Conservation (phyloP, 2,797 vertebrate genomes). For the Oceanodroma leucorhoa region DNA sequence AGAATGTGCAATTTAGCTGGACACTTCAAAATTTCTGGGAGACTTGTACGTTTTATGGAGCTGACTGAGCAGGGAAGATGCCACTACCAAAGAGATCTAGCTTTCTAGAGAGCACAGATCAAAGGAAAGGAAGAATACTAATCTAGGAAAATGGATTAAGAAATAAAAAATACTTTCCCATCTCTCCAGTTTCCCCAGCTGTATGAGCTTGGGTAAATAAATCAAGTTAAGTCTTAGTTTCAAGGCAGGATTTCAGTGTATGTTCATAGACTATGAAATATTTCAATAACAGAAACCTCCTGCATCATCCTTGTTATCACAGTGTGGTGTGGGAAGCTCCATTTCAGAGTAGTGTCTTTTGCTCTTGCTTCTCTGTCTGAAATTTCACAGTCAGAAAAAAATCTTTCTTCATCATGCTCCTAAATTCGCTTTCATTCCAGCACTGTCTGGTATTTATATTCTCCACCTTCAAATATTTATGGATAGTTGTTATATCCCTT, state of each 20-base stretch:
- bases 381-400: not conserved
- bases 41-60: not conserved
- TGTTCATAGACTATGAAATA: not conserved
- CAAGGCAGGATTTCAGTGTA: not conserved
- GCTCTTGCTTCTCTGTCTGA: not conserved
- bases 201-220: not conserved
- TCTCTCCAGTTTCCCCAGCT: not conserved
- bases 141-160: not conserved
- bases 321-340: not conserved
- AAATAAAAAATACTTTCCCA: not conserved
- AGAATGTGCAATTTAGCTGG: not conserved
- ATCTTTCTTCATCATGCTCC: not conserved
- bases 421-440: not conserved
- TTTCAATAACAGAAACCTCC: not conserved
- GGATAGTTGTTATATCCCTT: not conserved
- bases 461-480: not conserved
- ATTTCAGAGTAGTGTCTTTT: not conserved
- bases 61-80: not conserved
- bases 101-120: not conserved
- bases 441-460: not conserved
- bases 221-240: not conserved
- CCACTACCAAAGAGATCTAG: not conserved
- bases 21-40: not conserved
- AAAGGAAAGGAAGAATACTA: not conserved
- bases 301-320: not conserved